A percentile compares a stretch with the other conserved stretches of the same genome.
Evolutionary conservation across 2,113 vertebrate genomes (phyloP).

Genomic region (Puntigrus tetrazona): DNA sequence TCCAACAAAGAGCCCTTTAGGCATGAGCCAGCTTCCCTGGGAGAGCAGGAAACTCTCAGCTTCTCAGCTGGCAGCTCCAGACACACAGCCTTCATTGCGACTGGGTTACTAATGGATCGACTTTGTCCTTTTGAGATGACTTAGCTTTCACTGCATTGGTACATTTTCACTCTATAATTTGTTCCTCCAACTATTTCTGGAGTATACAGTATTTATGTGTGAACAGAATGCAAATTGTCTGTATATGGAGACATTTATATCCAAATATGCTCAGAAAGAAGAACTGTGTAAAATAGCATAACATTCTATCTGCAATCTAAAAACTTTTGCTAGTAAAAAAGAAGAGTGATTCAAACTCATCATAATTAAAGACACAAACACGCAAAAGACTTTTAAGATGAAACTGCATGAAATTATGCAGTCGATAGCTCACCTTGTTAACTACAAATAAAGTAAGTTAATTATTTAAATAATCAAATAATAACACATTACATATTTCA

Average conservation of each 20-base stretch:
- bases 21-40: slow-evolving; percentile 64
- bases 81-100: slow-evolving; percentile 61
- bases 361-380: no score
- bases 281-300: neutral
- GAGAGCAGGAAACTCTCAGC: slow-evolving; percentile 67
- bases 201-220: neutral
- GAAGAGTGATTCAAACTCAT: no score
- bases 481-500: no score
- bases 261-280: neutral
- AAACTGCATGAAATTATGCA: no score
- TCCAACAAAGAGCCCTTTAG: slow-evolving; percentile 70
- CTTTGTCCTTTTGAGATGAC: slow-evolving; percentile 56
- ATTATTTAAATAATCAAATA: no score
- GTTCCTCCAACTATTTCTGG: neutral
- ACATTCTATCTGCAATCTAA: no score
- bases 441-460: no score
- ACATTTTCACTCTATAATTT: slow-evolving; percentile 23
- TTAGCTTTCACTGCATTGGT: slow-evolving; percentile 54
- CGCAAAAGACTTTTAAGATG: no score
- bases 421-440: no score
- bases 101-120: slow-evolving; percentile 68
- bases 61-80: slow-evolving; percentile 64
- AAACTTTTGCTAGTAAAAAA: no score
- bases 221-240: neutral
- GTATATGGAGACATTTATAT: no score